Evolutionary conservation across 2,888 invertebrate genomes (phyloP).

Genomic region (Mylabris sibirica): DNA sequence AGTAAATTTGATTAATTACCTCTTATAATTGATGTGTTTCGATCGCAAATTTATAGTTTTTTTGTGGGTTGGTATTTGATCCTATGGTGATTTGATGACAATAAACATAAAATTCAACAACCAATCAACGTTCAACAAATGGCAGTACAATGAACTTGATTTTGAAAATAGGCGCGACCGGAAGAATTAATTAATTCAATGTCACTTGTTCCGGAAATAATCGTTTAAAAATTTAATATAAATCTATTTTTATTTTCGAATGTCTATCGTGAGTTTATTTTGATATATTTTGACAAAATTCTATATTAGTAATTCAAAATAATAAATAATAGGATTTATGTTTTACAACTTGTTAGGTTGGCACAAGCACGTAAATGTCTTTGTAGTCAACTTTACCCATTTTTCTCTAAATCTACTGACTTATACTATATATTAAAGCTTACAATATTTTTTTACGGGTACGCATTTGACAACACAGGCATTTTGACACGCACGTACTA

Average conservation of each 20-base stretch:
- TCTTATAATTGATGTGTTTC: constrained; percentile 8
- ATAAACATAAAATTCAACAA: constrained; percentile 30
- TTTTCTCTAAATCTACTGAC: too few relatives aligned
- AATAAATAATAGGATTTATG: too few relatives aligned
- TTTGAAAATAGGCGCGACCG: constrained; percentile 24
- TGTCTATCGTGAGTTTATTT: too few relatives aligned
- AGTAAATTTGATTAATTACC: constrained; percentile 12
- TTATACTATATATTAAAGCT: too few relatives aligned
- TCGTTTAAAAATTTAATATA: neutral
- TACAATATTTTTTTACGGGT: too few relatives aligned
- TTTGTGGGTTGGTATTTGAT: constrained; percentile 27
- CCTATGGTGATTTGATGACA: constrained; percentile 15
- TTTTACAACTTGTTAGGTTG: too few relatives aligned
- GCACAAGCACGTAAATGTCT: too few relatives aligned
- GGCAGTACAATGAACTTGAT: constrained; percentile 25
- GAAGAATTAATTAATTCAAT: neutral
- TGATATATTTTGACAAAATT: too few relatives aligned
- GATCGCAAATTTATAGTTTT: constrained; percentile 16
- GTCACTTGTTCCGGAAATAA: neutral
- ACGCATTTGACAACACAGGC: too few relatives aligned
- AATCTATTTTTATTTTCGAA: neutral
- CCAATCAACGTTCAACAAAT: constrained; percentile 40
- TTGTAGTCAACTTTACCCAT: too few relatives aligned
- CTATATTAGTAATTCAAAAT: too few relatives aligned
- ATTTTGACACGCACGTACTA: too few relatives aligned